Conservation (phyloP, 2,113 vertebrate genomes). For the Nanger granti region DNA sequence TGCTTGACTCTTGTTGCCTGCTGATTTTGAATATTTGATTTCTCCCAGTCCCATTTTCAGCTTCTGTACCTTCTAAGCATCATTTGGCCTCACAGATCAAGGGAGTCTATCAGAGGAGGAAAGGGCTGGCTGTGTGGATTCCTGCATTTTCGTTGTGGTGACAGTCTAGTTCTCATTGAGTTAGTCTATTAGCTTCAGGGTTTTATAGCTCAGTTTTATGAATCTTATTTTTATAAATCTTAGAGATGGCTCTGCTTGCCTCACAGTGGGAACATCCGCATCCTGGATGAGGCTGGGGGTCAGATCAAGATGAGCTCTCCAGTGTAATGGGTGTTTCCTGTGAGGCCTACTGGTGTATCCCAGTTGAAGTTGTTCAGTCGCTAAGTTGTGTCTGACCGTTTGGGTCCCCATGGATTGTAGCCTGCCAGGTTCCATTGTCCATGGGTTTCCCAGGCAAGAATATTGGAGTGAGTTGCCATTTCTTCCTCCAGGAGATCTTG, state of each 20-base stretch:
- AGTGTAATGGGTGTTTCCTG: accelerated
- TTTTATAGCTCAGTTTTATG: background rate
- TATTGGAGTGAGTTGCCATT: background rate
- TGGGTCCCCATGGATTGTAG: background rate
- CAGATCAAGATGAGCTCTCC: background rate
- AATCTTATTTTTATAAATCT: background rate
- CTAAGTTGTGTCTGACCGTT: background rate
- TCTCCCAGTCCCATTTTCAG: background rate
- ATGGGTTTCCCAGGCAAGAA: background rate
- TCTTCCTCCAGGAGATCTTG: background rate
- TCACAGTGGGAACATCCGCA: background rate
- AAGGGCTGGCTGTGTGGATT: background rate
- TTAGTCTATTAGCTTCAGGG: background rate
- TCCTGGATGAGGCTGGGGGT: background rate
- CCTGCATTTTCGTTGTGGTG: background rate
- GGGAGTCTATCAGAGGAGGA: background rate
- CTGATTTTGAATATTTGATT: background rate
- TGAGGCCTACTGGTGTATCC: background rate
- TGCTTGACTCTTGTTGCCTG: background rate
- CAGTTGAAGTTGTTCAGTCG: background rate
- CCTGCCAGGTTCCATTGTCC: background rate
- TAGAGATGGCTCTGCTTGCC: background rate
- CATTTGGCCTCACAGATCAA: background rate
- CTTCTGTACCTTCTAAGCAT: background rate
- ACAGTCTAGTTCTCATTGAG: background rate